These are phyloP conservation scores for Erynnis tages DNA, from an alignment of 2,888 invertebrate species.

Conservation along the genomic window DNA sequence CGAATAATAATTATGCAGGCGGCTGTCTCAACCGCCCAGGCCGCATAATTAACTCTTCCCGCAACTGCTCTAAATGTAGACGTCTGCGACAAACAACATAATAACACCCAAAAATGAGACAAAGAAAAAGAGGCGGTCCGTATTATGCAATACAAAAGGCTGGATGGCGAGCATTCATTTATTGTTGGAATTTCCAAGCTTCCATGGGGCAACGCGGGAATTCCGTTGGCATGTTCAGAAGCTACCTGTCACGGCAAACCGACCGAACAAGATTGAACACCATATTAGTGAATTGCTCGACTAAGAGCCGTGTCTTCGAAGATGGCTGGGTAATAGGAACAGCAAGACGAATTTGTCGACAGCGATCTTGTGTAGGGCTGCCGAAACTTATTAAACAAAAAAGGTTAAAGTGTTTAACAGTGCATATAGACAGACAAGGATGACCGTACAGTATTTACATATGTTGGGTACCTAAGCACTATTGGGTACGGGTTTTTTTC, in stretches of 20 bases:
- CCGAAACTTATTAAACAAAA: not conserved
- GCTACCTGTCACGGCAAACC: constrained; percentile 49
- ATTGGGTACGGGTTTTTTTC: too few species aligned
- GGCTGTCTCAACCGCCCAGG: not conserved
- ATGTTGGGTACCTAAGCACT: too few species aligned
- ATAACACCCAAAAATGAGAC: constrained; percentile 23
- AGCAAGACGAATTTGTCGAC: constrained; percentile 11
- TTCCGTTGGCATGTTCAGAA: constrained; percentile 44
- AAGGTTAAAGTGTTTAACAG: too few species aligned
- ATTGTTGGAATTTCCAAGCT: constrained; percentile 48
- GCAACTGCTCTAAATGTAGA: not conserved
- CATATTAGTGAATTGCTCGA: constrained; percentile 39
- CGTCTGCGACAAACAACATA: constrained; percentile 10
- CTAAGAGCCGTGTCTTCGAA: constrained; percentile 35
- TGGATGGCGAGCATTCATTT: constrained; percentile 48
- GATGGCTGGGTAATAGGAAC: constrained; percentile 34
- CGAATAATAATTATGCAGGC: not conserved
- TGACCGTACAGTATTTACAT: too few species aligned
- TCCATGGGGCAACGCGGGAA: constrained; percentile 49
- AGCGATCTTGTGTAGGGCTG: constrained; percentile 1
- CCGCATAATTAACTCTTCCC: constrained; percentile 6
- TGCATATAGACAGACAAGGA: too few species aligned
- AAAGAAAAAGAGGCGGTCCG: constrained; percentile 29
- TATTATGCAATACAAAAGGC: constrained; percentile 35
- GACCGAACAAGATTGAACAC: constrained; percentile 41